Conservation (phyloP, 1,140 invertebrate genomes). For the Euura lappo region DNA sequence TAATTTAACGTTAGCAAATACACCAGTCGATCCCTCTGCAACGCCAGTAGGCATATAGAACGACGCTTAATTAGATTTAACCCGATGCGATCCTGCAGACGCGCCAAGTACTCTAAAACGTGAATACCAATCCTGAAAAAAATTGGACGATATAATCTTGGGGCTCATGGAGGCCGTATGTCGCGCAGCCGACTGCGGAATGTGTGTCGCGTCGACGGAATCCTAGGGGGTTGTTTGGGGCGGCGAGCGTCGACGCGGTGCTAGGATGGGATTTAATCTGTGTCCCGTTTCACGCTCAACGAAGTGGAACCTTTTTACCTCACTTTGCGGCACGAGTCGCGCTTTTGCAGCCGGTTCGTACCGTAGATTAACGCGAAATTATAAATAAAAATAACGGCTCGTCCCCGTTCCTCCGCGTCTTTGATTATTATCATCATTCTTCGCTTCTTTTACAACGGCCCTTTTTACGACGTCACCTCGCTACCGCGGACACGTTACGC, state of each 20-base stretch:
- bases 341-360: conserved; percentile 54
- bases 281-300: conserved; percentile 62
- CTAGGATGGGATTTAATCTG: conserved; percentile 62
- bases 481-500: too few relatives aligned
- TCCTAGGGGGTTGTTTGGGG: neutral
- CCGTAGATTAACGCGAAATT: conserved; percentile 62
- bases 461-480: too few relatives aligned
- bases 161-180: too few relatives aligned
- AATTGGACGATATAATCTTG: too few relatives aligned
- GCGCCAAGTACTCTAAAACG: too few relatives aligned
- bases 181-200: neutral
- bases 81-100: too few relatives aligned
- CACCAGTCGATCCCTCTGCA: too few relatives aligned
- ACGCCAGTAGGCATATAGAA: too few relatives aligned
- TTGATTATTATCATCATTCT: neutral
- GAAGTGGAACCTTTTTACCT: conserved; percentile 62
- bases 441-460: too few relatives aligned
- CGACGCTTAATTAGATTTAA: too few relatives aligned
- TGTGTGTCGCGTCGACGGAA: neutral
- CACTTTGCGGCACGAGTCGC: conserved; percentile 59
- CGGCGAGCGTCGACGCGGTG: conserved; percentile 29
- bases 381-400: conserved; percentile 55
- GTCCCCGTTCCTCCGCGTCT: conserved; percentile 4
- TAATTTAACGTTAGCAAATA: neutral
- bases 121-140: too few relatives aligned